Base-by-base conservation (phyloP, 2,113 vertebrate genomes). In the Albula goreensis region DNA sequence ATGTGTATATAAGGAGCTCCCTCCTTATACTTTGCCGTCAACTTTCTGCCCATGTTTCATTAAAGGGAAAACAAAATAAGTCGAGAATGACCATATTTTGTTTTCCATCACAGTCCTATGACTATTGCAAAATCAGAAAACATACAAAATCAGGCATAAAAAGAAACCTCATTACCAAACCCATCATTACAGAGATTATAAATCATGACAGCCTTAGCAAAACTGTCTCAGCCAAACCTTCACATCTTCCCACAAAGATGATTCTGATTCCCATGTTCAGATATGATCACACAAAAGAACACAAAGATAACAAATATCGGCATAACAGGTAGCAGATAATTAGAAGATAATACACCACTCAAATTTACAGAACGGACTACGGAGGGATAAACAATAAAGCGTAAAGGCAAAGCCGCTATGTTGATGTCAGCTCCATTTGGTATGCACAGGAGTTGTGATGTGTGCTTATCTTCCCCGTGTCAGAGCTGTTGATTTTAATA, bases 341-440 rank as follows among this genome's bases (percentile, higher is more conserved):
- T 56, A 56, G 12, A 56, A 56, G 53, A 56, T 56, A 56, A 56
- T 56, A 63, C 10, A 70, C 7, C 7, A n/a, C 15, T n/a, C 7
- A 70, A n/a, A 17, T 56, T 12, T 56, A 70, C 63, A 70, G 63
- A n/a, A 22, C 63, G 19, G 22, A 4, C 63, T 17, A 22, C 70
- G 0, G 83, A 22, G n/a, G 51, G 77, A 81, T 12, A 66, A 53
- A 52, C 22, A 60, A 17, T 49, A 25, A 52, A 53, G 66, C 77
- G 49, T n/a, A 17, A 51, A 82, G 78, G 49, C 80, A 81, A 85
- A 25, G 3, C 70, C 82, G 90, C 89, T 90, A 85, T 90, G 89
- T 89, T 89, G 83, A 83, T 88, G 87, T 94, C 90, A 90, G 87
- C 89, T 89, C 90, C 85, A 79, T 89, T 92, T 86, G 85, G 52